Conservation (phyloP, 2,113 vertebrate species). For the Bambusicola thoracicus region DNA sequence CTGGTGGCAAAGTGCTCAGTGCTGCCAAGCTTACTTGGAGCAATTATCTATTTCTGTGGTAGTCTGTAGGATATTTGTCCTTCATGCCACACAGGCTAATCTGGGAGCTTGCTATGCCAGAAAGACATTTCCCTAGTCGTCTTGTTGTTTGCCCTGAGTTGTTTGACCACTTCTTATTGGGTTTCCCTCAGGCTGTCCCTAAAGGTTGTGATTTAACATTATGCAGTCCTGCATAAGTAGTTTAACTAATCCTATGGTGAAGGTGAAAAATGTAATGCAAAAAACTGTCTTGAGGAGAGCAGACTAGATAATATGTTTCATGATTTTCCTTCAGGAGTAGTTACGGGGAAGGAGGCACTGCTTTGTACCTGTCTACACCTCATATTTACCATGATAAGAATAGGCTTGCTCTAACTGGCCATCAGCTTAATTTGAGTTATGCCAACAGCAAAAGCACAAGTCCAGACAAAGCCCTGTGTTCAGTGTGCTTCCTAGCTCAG, state of each 20-base stretch:
- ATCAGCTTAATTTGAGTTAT: not conserved
- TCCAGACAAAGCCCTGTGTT: not conserved
- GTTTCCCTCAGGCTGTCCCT: not conserved
- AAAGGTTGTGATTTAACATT: not conserved
- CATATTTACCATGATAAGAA: not conserved
- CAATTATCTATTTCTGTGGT: not conserved
- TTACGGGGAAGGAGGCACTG: not conserved
- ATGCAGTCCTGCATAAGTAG: not conserved
- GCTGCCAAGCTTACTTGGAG: rapidly evolving
- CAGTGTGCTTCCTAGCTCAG: not conserved
- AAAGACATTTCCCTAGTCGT: not conserved
- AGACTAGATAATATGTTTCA: not conserved
- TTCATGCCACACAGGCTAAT: rapidly evolving
- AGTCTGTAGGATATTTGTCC: not conserved
- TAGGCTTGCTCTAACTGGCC: not conserved
- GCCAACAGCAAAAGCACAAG: not conserved
- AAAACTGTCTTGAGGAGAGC: not conserved
- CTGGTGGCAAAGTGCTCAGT: not conserved
- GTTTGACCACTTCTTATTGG: not conserved
- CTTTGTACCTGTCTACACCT: not conserved
- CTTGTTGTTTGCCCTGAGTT: not conserved
- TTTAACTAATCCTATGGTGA: not conserved
- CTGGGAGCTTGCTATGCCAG: not conserved
- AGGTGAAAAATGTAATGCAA: not conserved
- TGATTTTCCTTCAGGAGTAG: not conserved